These are phyloP conservation scores for Pelosia muscerda DNA, from an alignment of 2,888 invertebrate species.

Conservation along the genomic window DNA sequence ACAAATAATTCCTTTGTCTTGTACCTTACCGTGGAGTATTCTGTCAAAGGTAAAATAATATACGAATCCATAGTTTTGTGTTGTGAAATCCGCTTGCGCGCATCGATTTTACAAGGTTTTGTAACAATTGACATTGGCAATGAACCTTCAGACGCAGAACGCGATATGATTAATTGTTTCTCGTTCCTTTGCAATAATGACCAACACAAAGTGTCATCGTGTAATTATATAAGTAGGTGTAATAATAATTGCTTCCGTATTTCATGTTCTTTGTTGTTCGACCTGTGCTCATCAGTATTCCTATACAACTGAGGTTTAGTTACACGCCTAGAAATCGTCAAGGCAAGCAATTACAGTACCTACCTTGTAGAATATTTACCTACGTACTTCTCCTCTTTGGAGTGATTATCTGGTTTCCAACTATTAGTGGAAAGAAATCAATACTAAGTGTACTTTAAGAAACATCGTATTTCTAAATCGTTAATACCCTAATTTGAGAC, in stretches of 20 bases:
- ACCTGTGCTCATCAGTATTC: not conserved
- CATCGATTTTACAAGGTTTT: conserved; percentile 12
- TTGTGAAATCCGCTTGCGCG: not conserved
- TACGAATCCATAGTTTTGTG: not conserved
- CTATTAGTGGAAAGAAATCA: not conserved
- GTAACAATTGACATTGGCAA: conserved; percentile 34
- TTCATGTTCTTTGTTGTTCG: conserved; percentile 9
- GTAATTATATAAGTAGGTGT: conserved; percentile 22
- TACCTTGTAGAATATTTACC: not conserved
- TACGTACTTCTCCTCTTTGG: not conserved
- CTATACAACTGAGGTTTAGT: not conserved
- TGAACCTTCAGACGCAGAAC: conserved; percentile 34
- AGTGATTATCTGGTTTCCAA: not conserved
- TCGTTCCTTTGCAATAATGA: conserved; percentile 29
- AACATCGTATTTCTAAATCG: not conserved
- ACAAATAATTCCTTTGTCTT: no score
- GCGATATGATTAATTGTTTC: conserved; percentile 32
- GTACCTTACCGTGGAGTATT: no score
- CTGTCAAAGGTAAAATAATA: no score
- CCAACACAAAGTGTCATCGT: conserved; percentile 26
- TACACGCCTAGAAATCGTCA: not conserved
- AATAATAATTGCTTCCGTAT: conserved; percentile 33
- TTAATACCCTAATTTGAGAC: no score
- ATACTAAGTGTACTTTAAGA: not conserved
- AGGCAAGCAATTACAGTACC: not conserved